phyloP scores from a whole-genome alignment of 1,140 invertebrate species.

The honey bee (Apis mellifera) region DNA sequence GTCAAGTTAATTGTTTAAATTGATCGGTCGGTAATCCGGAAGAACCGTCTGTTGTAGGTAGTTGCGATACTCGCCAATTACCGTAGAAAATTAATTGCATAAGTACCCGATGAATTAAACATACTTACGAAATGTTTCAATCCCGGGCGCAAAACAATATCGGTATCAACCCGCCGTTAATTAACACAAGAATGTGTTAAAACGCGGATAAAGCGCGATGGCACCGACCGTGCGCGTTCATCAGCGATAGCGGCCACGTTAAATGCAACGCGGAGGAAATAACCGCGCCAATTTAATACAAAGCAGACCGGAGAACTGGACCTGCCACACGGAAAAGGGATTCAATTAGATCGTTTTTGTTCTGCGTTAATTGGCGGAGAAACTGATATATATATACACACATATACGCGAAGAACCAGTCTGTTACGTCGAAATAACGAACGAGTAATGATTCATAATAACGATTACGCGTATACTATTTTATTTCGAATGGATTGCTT shows the following conservation, averaged over 20 bases:
- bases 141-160: not conserved
- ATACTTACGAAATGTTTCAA: not conserved
- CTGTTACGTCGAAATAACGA: not conserved
- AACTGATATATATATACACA: not conserved
- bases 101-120: slow-evolving; percentile 8
- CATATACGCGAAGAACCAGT: not conserved
- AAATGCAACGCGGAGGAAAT: slow-evolving; percentile 21
- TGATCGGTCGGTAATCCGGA: slow-evolving; percentile 1
- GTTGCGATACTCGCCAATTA: not conserved
- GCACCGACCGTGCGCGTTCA: not conserved
- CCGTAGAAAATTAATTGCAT: slow-evolving; percentile 19
- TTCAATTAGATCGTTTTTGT: slow-evolving; percentile 44
- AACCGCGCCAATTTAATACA: slow-evolving; percentile 4
- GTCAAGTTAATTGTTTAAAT: slow-evolving; percentile 13
- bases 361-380: slow-evolving; percentile 44
- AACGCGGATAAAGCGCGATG: not conserved
- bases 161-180: not conserved
- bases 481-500: too few relatives aligned
- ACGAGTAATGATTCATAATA: slow-evolving; percentile 7
- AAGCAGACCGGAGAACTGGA: not conserved
- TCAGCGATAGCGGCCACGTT: not conserved
- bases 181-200: slow-evolving; percentile 1
- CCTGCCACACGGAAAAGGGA: not conserved
- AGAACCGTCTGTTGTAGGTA: not conserved
- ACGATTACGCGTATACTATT: not conserved